Base-by-base conservation (phyloP, 1,140 invertebrate species). In the Lineus longissimus region DNA sequence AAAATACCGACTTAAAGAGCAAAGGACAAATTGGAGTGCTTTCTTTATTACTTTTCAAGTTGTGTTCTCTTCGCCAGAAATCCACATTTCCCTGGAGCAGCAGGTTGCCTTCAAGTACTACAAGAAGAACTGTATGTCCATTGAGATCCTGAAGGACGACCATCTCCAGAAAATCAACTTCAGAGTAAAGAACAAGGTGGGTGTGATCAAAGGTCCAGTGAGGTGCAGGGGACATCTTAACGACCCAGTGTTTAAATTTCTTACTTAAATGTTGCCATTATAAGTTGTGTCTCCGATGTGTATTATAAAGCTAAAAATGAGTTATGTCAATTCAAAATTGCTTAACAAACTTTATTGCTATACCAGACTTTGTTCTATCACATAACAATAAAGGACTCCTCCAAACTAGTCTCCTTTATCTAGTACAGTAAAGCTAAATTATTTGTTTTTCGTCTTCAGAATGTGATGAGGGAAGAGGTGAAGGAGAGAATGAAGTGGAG, bases 401-500 rank as follows among this genome's bases (percentile, higher is more conserved):
- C n/a, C n/a, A n/a, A n/a, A n/a, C n/a, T n/a, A n/a, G n/a, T n/a
- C n/a, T n/a, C n/a, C n/a, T n/a, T n/a, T n/a, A n/a, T n/a, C n/a
- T n/a, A n/a, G n/a, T n/a, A n/a, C n/a, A n/a, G 33, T 7, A 7
- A 36, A 7, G 25, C n/a, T 23, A 51, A 23, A 6, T 51, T 51
- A 51, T 7, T 58, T 2, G 23, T 19, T 40, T 61, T 63, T 57
- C 36, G 23, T 25, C 64, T 64, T 13, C 58, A 82, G 79, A 79
- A 75, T 59, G 73, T 79, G 4, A 61, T 82, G 2, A 59, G 80
- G 27, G 78, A 82, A 33, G 78, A 81, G 60, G 77, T 82, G 1
- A 81, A 81, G 60, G 79, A 82, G 58, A 81, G 79, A 63, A 58
- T 82, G 25, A 81, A 79, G 55, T 82, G 77, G 76, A 76, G 75